Evolutionary conservation across 2,113 vertebrate species (phyloP).

Genomic region (Rhodinocichla rosea): DNA sequence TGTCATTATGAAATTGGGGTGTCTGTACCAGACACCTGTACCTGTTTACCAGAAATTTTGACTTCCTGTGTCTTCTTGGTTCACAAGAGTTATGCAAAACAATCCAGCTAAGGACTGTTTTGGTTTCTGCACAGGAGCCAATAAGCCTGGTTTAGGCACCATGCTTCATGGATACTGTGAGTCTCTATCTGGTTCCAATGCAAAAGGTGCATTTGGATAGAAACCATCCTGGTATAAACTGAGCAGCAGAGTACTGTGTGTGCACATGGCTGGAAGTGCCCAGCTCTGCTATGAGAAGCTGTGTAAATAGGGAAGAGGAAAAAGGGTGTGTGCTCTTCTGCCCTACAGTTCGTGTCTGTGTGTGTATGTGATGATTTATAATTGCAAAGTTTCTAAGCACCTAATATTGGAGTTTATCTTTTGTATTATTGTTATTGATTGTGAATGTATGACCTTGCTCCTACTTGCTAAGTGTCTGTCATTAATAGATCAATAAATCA

Average conservation of each 20-base stretch:
- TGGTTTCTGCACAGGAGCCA: neutral
- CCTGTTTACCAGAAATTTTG: neutral
- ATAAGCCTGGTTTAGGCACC: fast-evolving
- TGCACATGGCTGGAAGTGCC: neutral
- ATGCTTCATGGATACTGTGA: neutral
- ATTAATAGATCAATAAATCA: neutral
- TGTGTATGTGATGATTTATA: neutral
- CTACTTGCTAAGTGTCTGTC: neutral
- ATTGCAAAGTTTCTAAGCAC: neutral
- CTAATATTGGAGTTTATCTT: neutral
- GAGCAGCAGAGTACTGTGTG: fast-evolving
- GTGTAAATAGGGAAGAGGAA: neutral
- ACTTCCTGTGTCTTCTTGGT: neutral
- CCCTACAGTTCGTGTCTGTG: too few species aligned
- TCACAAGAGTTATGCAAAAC: neutral
- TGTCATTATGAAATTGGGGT: too few species aligned
- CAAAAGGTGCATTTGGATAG: neutral
- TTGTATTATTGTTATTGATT: neutral
- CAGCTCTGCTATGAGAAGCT: neutral
- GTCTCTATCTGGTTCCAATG: neutral
- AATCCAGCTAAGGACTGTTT: neutral
- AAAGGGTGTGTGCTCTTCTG: neutral
- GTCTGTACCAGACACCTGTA: too few species aligned
- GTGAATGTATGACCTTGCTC: neutral
- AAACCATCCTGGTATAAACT: neutral